Conservation (phyloP, 2,113 vertebrate genomes). For the Oncorhynchus masou region DNA sequence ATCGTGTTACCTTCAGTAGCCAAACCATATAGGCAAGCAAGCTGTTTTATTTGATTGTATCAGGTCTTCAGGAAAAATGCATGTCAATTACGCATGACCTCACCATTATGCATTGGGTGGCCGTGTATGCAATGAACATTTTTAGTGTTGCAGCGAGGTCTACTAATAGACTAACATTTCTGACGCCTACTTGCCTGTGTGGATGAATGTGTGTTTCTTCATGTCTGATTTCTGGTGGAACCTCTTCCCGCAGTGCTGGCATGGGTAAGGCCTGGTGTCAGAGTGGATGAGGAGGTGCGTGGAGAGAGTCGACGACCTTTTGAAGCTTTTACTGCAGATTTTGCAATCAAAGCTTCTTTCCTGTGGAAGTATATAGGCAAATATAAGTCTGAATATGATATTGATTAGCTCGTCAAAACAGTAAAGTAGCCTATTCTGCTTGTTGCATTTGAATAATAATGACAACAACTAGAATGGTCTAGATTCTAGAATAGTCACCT, state of each 20-base stretch:
- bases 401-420: background rate
- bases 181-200: slow-evolving; percentile 79
- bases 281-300: slow-evolving; percentile 98
- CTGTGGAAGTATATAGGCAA: slow-evolving; percentile 59
- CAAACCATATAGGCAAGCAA: too few species aligned
- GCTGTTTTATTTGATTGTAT: too few species aligned
- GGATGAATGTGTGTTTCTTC: slow-evolving; percentile 99
- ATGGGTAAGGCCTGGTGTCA: slow-evolving; percentile 95
- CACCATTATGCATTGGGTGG: background rate
- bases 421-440: too few species aligned
- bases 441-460: background rate
- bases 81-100: background rate
- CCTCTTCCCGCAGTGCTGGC: slow-evolving; percentile 96
- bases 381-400: background rate
- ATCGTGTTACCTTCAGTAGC: background rate
- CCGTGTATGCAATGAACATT: too few species aligned
- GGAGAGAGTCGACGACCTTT: slow-evolving; percentile 94
- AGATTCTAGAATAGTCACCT: slow-evolving; percentile 72
- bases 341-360: slow-evolving; percentile 99
- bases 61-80: background rate
- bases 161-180: too few species aligned
- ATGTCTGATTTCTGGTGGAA: slow-evolving; percentile 99
- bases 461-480: background rate
- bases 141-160: background rate
- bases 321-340: slow-evolving; percentile 97